These are phyloP conservation scores for Clarias laeviceps DNA, from an alignment of 2,797 vertebrate genomes.

Conservation along the genomic window DNA sequence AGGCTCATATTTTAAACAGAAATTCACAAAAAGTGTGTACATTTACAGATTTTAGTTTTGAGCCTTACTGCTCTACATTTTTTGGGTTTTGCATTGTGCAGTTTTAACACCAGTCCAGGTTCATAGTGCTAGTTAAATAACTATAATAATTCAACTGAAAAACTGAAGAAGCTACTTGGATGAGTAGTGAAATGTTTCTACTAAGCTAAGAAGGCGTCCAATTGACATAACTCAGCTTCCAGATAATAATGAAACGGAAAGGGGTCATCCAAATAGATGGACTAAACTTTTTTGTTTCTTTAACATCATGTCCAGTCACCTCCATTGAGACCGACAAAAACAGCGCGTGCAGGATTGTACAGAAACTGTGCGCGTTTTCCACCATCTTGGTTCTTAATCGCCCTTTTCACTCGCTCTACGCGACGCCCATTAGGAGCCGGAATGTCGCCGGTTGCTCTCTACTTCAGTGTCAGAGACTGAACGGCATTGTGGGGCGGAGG, in stretches of 20 bases:
- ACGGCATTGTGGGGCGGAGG: constrained; percentile 64
- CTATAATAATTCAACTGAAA: not conserved
- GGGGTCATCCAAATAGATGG: not conserved
- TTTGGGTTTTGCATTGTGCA: not conserved
- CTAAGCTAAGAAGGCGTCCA: no score
- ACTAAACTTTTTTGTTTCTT: not conserved
- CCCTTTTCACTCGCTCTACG: fast-evolving
- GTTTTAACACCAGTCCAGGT: not conserved
- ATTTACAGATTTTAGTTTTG: not conserved
- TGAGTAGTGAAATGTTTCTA: no score
- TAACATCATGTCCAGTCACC: not conserved
- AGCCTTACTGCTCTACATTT: not conserved
- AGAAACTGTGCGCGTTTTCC: constrained; percentile 51
- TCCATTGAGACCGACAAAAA: not conserved
- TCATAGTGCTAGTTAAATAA: not conserved
- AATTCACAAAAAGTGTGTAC: not conserved
- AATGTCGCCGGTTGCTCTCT: constrained; percentile 65
- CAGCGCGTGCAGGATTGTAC: not conserved
- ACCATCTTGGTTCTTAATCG: constrained; percentile 71
- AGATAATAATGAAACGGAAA: not conserved
- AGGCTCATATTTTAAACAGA: not conserved
- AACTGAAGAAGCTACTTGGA: no score
- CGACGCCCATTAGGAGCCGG: constrained; percentile 54
- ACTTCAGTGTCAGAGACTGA: constrained; percentile 31
- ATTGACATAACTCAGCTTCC: no score